Evolutionary conservation across 2,113 vertebrate species (phyloP), one percentile per base, ranked within the genome.

Genomic region (Hiodon alosoides): DNA sequence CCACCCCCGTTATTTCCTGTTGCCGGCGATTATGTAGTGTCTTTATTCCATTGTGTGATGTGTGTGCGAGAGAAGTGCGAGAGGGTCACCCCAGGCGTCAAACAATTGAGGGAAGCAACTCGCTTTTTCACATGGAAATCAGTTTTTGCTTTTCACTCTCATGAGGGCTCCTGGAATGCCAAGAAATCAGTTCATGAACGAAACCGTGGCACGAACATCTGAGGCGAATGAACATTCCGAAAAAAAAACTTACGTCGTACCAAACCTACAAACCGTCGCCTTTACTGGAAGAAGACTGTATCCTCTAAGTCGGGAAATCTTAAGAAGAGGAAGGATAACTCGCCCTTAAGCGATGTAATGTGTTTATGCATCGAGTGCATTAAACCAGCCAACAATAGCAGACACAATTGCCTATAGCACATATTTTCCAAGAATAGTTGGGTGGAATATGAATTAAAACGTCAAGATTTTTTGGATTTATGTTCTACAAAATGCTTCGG

Each of bases 401-500:
- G 31, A 31, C 31, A 31, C 31, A 31, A 31, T 31, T 31, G 2
- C 31, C 31, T 31, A 31, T 31, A 31, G 31, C 31, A 31, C 31
- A 31, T 31, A 31, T 31, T 31, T 31, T 31, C 31, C 31, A 31
- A 31, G 31, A 31, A 31, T 31, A 31, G 31, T 31, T 31, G 31
- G 31, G 31, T 31, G 31, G 31, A 31, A 31, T 31, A 31, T 31
- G 31, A 31, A 31, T 31, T 31, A 31, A 31, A 31, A 31, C 31
- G 31, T 31, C 31, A 31, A 31, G 31, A 31, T 31, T 31, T 31
- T 31, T 31, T 31, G 31, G 31, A 31, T 31, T 31, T 31, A 31
- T 31, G 31, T 71, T 47, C 75, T 80, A 47, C 79, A 81, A 80
- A 14, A 90, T 92, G 90, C 73, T 75, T 80, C 9, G 76, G 77